A percentile compares a stretch with the other conserved stretches of the same genome.
phyloP scores from a whole-genome alignment of 1,140 invertebrate genomes.

The Neocloeon triangulifer region DNA sequence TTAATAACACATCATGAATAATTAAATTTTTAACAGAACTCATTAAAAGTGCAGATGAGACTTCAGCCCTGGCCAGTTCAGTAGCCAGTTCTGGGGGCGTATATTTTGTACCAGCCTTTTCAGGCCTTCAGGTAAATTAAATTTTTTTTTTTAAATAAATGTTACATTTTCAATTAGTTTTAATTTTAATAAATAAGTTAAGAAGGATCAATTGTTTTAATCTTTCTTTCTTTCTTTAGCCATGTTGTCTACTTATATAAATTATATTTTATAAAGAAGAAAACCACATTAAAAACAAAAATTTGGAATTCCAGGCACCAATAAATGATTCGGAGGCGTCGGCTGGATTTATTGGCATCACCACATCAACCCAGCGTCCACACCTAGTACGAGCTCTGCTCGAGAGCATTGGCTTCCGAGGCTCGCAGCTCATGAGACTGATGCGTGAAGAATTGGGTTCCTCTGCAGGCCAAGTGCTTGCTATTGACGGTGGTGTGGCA shows the following conservation, averaged over 20 bases:
- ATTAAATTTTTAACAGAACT: too few relatives aligned
- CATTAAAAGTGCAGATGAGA: too few relatives aligned
- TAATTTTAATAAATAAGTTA: too few relatives aligned
- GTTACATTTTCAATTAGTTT: slow-evolving; percentile 5
- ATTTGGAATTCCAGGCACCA: slow-evolving; percentile 38
- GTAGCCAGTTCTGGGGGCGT: slow-evolving; percentile 56
- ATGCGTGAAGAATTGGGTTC: slow-evolving; percentile 38
- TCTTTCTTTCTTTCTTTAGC: too few relatives aligned
- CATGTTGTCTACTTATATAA: too few relatives aligned
- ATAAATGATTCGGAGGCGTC: slow-evolving; percentile 65
- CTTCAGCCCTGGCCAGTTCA: slow-evolving; percentile 40
- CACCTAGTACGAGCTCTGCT: slow-evolving; percentile 65
- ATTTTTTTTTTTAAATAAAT: slow-evolving; percentile 7
- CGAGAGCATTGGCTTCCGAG: slow-evolving; percentile 68
- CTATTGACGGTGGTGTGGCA: slow-evolving; percentile 88
- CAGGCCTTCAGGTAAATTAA: slow-evolving; percentile 52
- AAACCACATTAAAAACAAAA: too few relatives aligned
- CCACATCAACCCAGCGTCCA: slow-evolving; percentile 45
- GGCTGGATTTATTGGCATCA: slow-evolving; percentile 66
- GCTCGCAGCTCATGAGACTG: slow-evolving; percentile 49
- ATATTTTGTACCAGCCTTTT: slow-evolving; percentile 80
- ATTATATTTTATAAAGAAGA: too few relatives aligned
- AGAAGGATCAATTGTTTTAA: too few relatives aligned
- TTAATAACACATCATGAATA: not conserved
- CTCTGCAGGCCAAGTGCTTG: slow-evolving; percentile 26